These are phyloP conservation scores for Agonopterix alstromeriana DNA, from an alignment of 2,888 invertebrate genomes.

Conservation along the genomic window DNA sequence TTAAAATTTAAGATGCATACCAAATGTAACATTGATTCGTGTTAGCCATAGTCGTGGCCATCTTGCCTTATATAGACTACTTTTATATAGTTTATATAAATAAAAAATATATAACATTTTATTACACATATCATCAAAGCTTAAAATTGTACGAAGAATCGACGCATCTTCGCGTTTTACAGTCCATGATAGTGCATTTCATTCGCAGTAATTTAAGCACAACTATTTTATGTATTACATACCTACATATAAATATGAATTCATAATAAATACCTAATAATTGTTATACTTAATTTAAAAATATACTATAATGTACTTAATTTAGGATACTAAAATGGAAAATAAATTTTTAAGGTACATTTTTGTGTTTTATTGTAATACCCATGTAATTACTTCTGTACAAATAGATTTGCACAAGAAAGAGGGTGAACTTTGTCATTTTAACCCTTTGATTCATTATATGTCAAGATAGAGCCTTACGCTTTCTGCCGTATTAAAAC, in stretches of 20 bases:
- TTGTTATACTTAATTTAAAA: conserved; percentile 69
- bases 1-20: conserved; percentile 49
- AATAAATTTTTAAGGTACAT: conserved; percentile 67
- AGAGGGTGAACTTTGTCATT: too few species aligned
- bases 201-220: conserved; percentile 68
- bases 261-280: conserved; percentile 68
- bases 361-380: too few species aligned
- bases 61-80: conserved; percentile 58
- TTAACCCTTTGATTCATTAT: too few species aligned
- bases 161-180: conserved; percentile 32
- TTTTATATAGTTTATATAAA: conserved; percentile 28
- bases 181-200: conserved; percentile 73
- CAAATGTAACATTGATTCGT: conserved; percentile 47
- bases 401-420: too few species aligned
- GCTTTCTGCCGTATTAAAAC: too few species aligned
- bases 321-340: conserved; percentile 68
- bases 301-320: conserved; percentile 67
- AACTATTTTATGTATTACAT: conserved; percentile 57
- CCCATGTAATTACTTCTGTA: too few species aligned
- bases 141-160: conserved; percentile 25
- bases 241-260: conserved; percentile 41
- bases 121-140: conserved; percentile 46
- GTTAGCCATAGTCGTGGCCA: conserved; percentile 69
- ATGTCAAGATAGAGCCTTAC: too few species aligned
- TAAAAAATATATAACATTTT: conserved; percentile 8